These are phyloP conservation scores for Speoplatyrhinus poulsoni DNA, from an alignment of 2,113 vertebrate genomes.

Conservation along the genomic window DNA sequence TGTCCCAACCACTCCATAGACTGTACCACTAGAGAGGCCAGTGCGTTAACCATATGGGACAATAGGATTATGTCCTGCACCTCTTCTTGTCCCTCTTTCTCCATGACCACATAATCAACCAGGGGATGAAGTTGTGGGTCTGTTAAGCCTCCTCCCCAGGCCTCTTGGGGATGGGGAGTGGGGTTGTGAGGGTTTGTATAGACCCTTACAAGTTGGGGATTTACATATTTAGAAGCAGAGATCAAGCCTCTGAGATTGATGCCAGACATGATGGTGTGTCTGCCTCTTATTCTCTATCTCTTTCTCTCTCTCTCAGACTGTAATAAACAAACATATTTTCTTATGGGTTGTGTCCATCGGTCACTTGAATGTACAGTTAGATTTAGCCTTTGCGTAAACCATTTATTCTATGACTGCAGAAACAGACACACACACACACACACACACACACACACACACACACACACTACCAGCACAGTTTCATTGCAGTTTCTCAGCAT, in stretches of 20 bases:
- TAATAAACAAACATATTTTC: slow-evolving; percentile 60
- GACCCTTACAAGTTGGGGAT: slow-evolving; percentile 70
- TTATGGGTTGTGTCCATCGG: slow-evolving; percentile 52
- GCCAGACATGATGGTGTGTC: slow-evolving; percentile 64
- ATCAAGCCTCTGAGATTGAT: slow-evolving; percentile 74
- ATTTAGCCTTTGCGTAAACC: background rate
- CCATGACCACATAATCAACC: slow-evolving; percentile 70
- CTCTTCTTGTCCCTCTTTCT: slow-evolving; percentile 70
- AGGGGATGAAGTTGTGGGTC: slow-evolving; percentile 63
- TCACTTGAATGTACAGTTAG: slow-evolving; percentile 19
- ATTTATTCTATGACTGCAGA: background rate
- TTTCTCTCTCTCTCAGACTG: slow-evolving; percentile 56
- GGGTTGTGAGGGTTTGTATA: slow-evolving; percentile 72
- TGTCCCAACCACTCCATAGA: slow-evolving; percentile 68
- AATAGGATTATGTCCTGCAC: slow-evolving; percentile 74
- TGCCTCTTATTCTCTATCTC: slow-evolving; percentile 41
- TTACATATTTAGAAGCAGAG: slow-evolving; percentile 81
- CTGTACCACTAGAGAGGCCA: slow-evolving; percentile 73
- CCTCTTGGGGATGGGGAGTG: slow-evolving; percentile 62
- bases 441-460: slow-evolving; percentile 23
- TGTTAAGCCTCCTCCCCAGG: slow-evolving; percentile 62
- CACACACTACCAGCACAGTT: slow-evolving; percentile 13
- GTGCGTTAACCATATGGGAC: slow-evolving; percentile 76
- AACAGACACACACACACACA: slow-evolving; percentile 22
- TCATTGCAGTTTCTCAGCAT: slow-evolving; percentile 54